Evolutionary conservation across 2,888 invertebrate genomes (phyloP).

Genomic region (Eristalis pertinax): DNA sequence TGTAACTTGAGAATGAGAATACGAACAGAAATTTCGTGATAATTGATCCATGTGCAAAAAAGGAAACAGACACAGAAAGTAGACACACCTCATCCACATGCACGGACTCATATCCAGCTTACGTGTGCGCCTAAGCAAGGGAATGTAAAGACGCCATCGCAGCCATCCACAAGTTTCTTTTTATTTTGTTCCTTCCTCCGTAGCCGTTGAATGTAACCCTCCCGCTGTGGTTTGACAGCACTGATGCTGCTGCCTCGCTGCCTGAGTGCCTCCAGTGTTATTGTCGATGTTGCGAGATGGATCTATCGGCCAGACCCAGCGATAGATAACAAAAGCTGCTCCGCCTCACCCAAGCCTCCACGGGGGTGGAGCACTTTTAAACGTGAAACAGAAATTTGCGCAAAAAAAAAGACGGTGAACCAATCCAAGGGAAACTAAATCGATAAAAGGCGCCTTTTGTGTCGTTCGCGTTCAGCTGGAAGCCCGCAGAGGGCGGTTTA

Average conservation of each 20-base stretch:
- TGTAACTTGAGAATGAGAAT: no score
- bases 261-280: slow-evolving; percentile 15
- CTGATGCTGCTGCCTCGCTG: neutral
- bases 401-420: neutral
- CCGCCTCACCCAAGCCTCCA: neutral
- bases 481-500: slow-evolving; percentile 63
- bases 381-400: neutral
- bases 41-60: slow-evolving; percentile 4
- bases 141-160: slow-evolving; percentile 43
- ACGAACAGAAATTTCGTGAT: neutral
- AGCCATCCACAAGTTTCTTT: neutral
- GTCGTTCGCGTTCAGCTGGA: slow-evolving; percentile 43
- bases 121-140: slow-evolving; percentile 1
- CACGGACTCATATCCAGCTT: neutral
- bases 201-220: slow-evolving; percentile 38
- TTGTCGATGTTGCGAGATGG: slow-evolving; percentile 57
- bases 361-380: slow-evolving; percentile 19
- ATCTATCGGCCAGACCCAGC: slow-evolving; percentile 59
- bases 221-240: slow-evolving; percentile 53
- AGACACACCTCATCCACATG: neutral
- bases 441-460: slow-evolving; percentile 52
- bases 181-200: slow-evolving; percentile 16
- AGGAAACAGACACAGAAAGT: neutral
- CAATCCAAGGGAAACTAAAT: slow-evolving; percentile 28
- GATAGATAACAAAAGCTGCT: slow-evolving; percentile 64